Evolutionary conservation across 2,797 vertebrate genomes (phyloP).

Genomic region (Pseudotriccus pelzelni): DNA sequence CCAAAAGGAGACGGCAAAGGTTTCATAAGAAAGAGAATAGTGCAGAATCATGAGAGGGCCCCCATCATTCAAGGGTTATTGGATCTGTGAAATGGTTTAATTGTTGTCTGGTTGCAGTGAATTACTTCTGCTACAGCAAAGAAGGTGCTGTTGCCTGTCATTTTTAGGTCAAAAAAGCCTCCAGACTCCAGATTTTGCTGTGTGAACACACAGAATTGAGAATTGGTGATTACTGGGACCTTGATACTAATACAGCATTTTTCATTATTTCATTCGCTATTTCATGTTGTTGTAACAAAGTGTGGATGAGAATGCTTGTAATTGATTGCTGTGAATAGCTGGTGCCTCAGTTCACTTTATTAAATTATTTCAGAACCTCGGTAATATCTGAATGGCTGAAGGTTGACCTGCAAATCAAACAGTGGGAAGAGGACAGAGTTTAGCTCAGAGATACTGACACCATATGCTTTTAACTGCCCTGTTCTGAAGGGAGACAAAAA

Average conservation of each 20-base stretch:
- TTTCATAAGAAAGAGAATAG: background rate
- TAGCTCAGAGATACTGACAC: background rate
- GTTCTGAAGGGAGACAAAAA: background rate
- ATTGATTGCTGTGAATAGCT: background rate
- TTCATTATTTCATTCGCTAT: background rate
- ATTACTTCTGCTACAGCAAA: background rate
- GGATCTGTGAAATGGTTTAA: background rate
- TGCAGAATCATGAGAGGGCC: background rate
- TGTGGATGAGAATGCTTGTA: background rate
- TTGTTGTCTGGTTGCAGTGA: constrained; percentile 6
- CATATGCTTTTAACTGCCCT: background rate
- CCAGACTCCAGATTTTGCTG: background rate
- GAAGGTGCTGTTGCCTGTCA: background rate
- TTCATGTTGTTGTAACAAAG: background rate
- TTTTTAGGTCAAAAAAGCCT: constrained; percentile 16
- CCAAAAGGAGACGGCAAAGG: background rate
- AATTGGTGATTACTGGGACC: background rate
- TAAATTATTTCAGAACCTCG: constrained; percentile 14
- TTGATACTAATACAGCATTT: background rate
- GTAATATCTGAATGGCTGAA: background rate
- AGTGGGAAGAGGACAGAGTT: constrained; percentile 5
- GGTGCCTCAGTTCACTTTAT: background rate
- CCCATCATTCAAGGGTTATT: background rate
- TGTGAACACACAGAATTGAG: background rate
- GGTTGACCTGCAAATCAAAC: background rate